Base-by-base conservation (phyloP, 2,113 vertebrate genomes). In the Tragulus kanchil region DNA sequence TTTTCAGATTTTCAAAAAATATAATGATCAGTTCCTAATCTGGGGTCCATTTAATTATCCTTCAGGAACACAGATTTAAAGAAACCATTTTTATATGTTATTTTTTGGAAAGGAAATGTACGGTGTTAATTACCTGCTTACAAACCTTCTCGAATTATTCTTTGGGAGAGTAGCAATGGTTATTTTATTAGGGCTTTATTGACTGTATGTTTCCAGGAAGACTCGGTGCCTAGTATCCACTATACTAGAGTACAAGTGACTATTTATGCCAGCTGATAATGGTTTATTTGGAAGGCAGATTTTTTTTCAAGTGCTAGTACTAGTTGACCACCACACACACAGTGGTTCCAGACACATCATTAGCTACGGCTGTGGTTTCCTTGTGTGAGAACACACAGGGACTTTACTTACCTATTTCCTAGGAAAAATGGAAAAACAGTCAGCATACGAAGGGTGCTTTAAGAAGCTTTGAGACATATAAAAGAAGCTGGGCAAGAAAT, bases 381-480 rank as follows among this genome's bases (percentile, higher is more conserved):
- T 71, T 93, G 87, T 12, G 14, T 95, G 89, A 93, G 82, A 96
- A 96, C 12, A 96, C 12, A 96, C 6, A 93, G 36, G 93, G 87
- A 17, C 31, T 96, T 96, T 98, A 98, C 97, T 98, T 98, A 98
- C 98, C 98, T 95, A 97, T 16, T 82, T 93, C 92, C 93, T 95
- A 96, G 8, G 87, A 96, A 98, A 98, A 96, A 91, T 90, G 64
- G 89, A 95, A 98, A 98, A 96, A 91, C 69, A 92, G 97, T 81
- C 94, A 97, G 73, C 93, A 85, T 75, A 88, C 90, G 36, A 88
- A 92, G 97, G 77, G 89, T 97, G 94, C 31, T 97, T 95, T 96
- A 82, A 95, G 69, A 97, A 95, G 36, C 88, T 97, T n/a, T 97
- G 78, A 97, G 42, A 97, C 50, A 95, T 94, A 97, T 82, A 81